These are phyloP conservation scores for Zaprionus obscuricornis DNA, from an alignment of 2,888 invertebrate species.

Conservation along the genomic window DNA sequence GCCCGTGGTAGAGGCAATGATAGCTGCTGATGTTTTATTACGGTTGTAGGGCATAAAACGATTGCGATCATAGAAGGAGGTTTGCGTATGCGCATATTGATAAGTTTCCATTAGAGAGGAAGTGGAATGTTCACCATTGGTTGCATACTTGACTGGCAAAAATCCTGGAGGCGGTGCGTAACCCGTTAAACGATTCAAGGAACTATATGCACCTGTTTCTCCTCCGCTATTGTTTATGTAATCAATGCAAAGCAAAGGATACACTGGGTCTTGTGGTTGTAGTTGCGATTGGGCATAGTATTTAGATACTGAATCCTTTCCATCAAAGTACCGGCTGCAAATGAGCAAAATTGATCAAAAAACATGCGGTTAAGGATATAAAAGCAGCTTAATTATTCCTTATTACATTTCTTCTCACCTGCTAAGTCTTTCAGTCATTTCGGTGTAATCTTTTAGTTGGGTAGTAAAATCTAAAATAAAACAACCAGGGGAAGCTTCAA, in stretches of 20 bases:
- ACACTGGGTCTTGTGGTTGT: no score
- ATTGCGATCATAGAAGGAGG: conserved; percentile 74
- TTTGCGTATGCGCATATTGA: conserved; percentile 62
- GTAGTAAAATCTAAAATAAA: no score
- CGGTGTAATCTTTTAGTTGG: no score
- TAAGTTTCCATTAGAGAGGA: conserved; percentile 52
- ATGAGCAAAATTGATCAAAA: no score
- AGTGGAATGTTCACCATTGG: conserved; percentile 13
- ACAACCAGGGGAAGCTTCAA: no score
- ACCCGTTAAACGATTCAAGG: conserved; percentile 41
- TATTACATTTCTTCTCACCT: no score
- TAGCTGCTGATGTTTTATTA: conserved; percentile 66
- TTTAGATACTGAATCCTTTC: no score
- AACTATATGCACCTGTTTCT: conserved; percentile 31
- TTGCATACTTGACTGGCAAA: conserved; percentile 33
- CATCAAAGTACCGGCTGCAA: no score
- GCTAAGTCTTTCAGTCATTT: no score
- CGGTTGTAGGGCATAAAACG: conserved; percentile 82
- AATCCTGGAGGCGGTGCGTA: conserved; percentile 39
- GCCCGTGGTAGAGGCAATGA: conserved; percentile 44
- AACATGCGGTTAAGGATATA: no score
- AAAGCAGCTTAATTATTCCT: no score
- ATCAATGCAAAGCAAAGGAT: conserved; percentile 41
- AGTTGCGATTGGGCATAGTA: no score
- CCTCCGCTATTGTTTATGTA: conserved; percentile 45